These are phyloP conservation scores for Gobio occitaniae DNA, from an alignment of 2,797 vertebrate genomes.

Conservation along the genomic window DNA sequence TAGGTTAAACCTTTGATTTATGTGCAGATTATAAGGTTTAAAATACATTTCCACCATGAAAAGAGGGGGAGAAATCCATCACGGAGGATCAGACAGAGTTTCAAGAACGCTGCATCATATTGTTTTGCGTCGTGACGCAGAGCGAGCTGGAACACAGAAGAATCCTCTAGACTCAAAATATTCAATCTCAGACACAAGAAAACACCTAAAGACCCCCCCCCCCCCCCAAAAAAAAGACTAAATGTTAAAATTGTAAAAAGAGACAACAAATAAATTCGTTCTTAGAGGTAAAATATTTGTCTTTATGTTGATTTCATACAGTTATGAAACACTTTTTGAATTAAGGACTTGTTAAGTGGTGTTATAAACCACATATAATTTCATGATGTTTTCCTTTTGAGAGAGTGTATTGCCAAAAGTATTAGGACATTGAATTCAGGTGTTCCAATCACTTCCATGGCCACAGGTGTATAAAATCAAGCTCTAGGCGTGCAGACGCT, in stretches of 20 bases:
- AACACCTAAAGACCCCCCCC: background rate
- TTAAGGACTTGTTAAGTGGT: background rate
- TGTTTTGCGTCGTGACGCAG: conserved; percentile 48
- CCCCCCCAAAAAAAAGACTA: background rate
- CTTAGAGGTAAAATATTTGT: background rate
- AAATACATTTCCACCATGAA: conserved; percentile 73
- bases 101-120: conserved; percentile 63
- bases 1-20: conserved; percentile 74
- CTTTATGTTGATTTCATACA: background rate
- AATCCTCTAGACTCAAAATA: background rate
- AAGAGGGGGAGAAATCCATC: conserved; percentile 70
- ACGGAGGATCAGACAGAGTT: conserved; percentile 61
- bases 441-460: too few species aligned
- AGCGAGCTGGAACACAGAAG: background rate
- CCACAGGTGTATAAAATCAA: too few species aligned
- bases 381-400: background rate
- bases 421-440: too few species aligned
- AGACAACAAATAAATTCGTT: background rate
- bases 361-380: too few species aligned
- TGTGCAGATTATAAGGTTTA: conserved; percentile 73
- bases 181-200: conserved; percentile 1
- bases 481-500: too few species aligned
- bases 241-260: background rate
- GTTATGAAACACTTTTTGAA: background rate
- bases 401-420: too few species aligned